Base-by-base conservation (phyloP, 2,797 vertebrate species). In the Jordanella pulchra region DNA sequence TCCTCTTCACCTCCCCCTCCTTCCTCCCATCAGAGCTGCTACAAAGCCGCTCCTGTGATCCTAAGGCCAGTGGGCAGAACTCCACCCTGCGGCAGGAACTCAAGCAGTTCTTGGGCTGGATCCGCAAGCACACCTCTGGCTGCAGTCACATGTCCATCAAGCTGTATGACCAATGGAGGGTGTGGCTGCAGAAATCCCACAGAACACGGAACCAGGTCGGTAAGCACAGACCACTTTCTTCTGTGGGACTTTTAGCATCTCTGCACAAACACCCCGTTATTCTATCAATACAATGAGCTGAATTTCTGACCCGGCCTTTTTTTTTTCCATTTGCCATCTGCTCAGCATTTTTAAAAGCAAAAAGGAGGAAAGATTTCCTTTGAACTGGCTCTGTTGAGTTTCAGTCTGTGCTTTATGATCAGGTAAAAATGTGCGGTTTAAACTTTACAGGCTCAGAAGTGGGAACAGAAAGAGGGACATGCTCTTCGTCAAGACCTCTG, bases 81-180 rank as follows among this genome's bases (percentile, higher is more conserved):
- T 96, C 96, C 75, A 96, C 96, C 12, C 92, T 97, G 78, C 93
- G 97, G 71, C 93, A 96, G 82, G 97, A 98, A 89, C 94, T 98
- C 77, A 98, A 98, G 93, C 97, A 98, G 93, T 98, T 98, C 86
- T 95, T 98, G 1, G 95, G 97, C 68, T 98, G 97, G 97, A 96
- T 97, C 86, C 96, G 97, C 82, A 98, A 98, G 79, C 97, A 98
- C 32, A 90, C 96, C 0, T 95, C 95, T 2, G 95, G 96, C 87
- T 98, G 96, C 91, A 94, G 95, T 28, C 96, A 96, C 91, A 95
- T 98, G 83, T 97, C 96, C 75, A 97, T 98, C 94, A 98, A 97
- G 80, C 95, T 98, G 78, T 98, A 98, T 35, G 97, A 98, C 87
- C 97, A 98, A 92, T 98, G 97, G 97, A 94, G 97, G 47, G 97